phyloP scores from a whole-genome alignment of 2,888 invertebrate species.

The Acleris literana region DNA sequence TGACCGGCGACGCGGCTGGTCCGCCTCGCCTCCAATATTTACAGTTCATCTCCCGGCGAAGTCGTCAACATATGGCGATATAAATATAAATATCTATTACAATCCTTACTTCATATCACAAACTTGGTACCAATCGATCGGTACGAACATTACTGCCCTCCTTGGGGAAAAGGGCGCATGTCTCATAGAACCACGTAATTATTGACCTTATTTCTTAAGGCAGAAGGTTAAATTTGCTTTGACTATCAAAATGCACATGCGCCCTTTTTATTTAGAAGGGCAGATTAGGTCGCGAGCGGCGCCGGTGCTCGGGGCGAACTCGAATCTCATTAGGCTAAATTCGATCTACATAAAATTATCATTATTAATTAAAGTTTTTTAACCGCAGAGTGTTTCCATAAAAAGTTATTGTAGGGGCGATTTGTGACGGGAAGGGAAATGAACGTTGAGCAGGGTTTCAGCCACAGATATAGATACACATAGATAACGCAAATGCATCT shows the following conservation, averaged over 20 bases:
- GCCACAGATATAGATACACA: too few relatives aligned
- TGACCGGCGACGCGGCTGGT: not conserved
- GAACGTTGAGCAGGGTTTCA: too few relatives aligned
- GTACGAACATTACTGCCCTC: too few relatives aligned
- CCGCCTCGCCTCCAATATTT: slow-evolving; percentile 1
- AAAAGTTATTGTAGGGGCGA: too few relatives aligned
- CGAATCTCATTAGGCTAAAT: slow-evolving; percentile 22
- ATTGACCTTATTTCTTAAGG: too few relatives aligned
- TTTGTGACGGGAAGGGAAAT: too few relatives aligned
- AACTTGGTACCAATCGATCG: slow-evolving; percentile 43
- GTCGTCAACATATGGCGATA: slow-evolving; percentile 12
- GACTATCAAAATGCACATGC: too few relatives aligned
- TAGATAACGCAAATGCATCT: too few relatives aligned
- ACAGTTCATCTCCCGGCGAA: not conserved
- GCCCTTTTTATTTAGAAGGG: too few relatives aligned
- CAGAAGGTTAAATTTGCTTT: too few relatives aligned
- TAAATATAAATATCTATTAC: slow-evolving; percentile 38
- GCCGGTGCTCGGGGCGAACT: slow-evolving; percentile 3
- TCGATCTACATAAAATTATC: not conserved
- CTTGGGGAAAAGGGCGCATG: too few relatives aligned
- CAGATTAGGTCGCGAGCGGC: slow-evolving; percentile 7
- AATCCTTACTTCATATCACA: slow-evolving; percentile 48
- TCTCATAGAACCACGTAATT: too few relatives aligned
- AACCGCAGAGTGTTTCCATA: not conserved
- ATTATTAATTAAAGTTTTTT: not conserved